Percentiles rank a stretch among this genome's conserved stretches.
Conservation (phyloP, 1,140 invertebrate genomes). For the Rhyacophila brunnea region DNA sequence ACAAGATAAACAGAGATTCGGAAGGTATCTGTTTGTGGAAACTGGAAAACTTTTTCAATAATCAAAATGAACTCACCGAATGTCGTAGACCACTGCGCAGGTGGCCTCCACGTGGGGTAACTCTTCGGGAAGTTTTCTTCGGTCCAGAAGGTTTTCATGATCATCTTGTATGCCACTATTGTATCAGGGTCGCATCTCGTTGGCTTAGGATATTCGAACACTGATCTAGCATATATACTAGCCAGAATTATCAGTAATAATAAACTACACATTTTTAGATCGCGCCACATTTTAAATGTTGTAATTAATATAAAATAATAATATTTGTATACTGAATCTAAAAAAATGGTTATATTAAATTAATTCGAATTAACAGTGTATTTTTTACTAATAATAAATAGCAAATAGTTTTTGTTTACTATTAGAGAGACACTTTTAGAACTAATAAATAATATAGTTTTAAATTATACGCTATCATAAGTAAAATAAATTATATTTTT, state of each 20-base stretch:
- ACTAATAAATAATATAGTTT: no score
- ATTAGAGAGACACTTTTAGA: no score
- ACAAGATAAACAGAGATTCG: no score
- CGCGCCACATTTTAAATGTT: background rate
- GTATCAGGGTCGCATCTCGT: constrained; percentile 49
- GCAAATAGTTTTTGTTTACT: no score
- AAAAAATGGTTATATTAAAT: no score
- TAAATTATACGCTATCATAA: no score
- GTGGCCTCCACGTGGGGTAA: constrained; percentile 83
- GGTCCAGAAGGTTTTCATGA: constrained; percentile 82
- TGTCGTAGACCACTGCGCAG: constrained; percentile 85
- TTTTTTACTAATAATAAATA: no score
- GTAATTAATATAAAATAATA: background rate
- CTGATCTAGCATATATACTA: background rate
- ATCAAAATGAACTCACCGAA: constrained; percentile 79
- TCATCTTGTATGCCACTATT: constrained; percentile 80
- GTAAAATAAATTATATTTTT: no score
- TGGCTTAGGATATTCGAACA: background rate
- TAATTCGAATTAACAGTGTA: no score
- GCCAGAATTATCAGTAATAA: background rate
- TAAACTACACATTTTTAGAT: background rate
- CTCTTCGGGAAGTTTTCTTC: constrained; percentile 83
- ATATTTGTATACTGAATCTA: background rate
- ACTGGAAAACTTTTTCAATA: no score
- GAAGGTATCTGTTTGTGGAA: no score